Base-by-base conservation (phyloP, 2,888 invertebrate species). In the Timema podura region DNA sequence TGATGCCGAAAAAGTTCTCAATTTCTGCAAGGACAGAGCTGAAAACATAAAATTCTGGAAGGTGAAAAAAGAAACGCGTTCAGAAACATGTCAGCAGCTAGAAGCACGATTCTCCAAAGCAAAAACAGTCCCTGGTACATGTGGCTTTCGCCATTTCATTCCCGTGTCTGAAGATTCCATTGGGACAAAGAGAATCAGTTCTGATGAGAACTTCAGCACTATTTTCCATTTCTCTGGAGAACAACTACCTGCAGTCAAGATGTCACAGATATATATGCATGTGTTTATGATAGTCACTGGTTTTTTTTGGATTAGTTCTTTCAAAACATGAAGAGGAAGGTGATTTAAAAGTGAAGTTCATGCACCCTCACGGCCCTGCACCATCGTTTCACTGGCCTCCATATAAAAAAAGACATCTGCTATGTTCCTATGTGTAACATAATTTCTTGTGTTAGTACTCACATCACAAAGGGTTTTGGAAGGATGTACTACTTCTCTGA, bases 331-430 rank as follows among this genome's bases (percentile, higher is more conserved):
- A 61, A 13, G 61, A 61, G 6, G 44, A 61, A 30, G 30, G 61
- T 61, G 30, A 61, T 5, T 6, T 61, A 61, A 30, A 30, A 61
- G 30, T 61, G 15, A 61, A 61, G 44, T 61, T 61, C 30, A 61
- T 61, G 61, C 30, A 61, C 61, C 61, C 44, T 61, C 45, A 61
- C 30, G 61, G 61, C 44, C 44, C 6, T 15, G 44, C 61, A 61
- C 9, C 9, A 61, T 61, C 30, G n/a, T 61, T 61, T 61, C n/a
- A 61, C 61, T 61, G 61, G 61, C 61, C 30, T 13, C 61, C 44
- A 61, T 2, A 57, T 8, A n/a, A 57, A 57, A 44, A 15, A 59
- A 30, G 16, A 61, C 44, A 61, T 61, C 5, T 30, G 6, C 45
- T 61, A 61, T 44, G 44, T 16, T 61, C 16, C 30, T 44, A 8